Evolutionary conservation across 2,113 vertebrate genomes (phyloP).

Genomic region (Poeciliopsis occidentalis): DNA sequence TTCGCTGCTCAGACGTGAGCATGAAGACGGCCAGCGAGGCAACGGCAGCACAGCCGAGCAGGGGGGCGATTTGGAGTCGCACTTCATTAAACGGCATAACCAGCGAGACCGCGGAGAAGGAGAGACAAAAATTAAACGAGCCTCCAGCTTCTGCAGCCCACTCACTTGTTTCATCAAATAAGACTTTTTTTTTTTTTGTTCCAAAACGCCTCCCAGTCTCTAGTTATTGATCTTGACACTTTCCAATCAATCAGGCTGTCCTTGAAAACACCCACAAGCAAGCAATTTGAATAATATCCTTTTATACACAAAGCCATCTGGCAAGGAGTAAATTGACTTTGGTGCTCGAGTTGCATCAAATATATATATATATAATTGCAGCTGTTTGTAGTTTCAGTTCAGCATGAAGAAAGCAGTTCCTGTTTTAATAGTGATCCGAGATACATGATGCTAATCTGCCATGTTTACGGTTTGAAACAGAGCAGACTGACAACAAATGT

Average conservation of each 20-base stretch:
- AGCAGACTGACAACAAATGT: no score
- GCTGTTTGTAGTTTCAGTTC: not conserved
- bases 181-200: not conserved
- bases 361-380: not conserved
- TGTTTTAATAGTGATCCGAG: no score
- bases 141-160: slow-evolving; percentile 29
- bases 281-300: not conserved
- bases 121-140: slow-evolving; percentile 5
- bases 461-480: no score
- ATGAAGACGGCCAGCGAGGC: not conserved
- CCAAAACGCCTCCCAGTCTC: not conserved
- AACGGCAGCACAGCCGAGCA: not conserved
- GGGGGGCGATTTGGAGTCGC: not conserved
- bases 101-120: not conserved
- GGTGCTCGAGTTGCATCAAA: no score
- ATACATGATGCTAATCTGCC: no score
- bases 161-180: slow-evolving; percentile 23
- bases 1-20: slow-evolving; percentile 9
- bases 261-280: not conserved
- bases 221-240: slow-evolving; percentile 15
- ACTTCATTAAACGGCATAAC: slow-evolving; percentile 10
- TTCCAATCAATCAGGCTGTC: not conserved
- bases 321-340: not conserved
- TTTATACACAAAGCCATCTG: not conserved
- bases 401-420: not conserved